Percentiles rank a stretch among this genome's conserved stretches.
Evolutionary conservation across 2,113 vertebrate genomes (phyloP).

Genomic region (Centropus unirufus): DNA sequence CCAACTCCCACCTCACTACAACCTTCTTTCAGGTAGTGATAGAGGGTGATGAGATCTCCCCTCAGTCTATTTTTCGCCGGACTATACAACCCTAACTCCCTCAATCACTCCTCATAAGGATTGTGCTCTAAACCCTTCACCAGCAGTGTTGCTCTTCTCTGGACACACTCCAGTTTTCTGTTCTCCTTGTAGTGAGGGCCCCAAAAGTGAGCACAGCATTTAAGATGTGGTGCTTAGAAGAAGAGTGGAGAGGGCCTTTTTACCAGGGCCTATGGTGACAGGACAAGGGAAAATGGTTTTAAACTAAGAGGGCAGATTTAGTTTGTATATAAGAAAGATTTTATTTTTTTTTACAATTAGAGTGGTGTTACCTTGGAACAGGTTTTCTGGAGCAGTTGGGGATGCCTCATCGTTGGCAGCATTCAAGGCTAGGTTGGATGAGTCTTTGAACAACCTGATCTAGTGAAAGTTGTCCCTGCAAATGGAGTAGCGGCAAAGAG

Average conservation of each 20-base stretch:
- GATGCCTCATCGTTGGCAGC: accelerated
- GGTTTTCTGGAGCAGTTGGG: neutral
- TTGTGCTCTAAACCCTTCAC: no score
- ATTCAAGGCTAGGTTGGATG: neutral
- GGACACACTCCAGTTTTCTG: no score
- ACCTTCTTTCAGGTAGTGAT: no score
- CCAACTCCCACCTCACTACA: no score
- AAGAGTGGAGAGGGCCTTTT: neutral
- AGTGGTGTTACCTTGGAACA: no score
- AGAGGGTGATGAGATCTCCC: no score
- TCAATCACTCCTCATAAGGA: no score
- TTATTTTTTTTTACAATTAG: neutral
- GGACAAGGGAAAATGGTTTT: neutral
- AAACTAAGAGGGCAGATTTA: neutral
- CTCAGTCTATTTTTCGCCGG: no score
- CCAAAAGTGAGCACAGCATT: no score
- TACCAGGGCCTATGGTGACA: neutral
- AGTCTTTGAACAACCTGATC: neutral
- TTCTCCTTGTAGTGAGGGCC: no score
- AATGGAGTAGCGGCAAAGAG: accelerated
- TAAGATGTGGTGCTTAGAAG: neutral
- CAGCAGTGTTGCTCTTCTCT: no score
- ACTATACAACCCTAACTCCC: no score
- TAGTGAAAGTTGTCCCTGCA: neutral
- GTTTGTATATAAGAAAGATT: neutral